Base-by-base conservation (phyloP, 2,797 vertebrate genomes). In the Oophaga sylvatica region DNA sequence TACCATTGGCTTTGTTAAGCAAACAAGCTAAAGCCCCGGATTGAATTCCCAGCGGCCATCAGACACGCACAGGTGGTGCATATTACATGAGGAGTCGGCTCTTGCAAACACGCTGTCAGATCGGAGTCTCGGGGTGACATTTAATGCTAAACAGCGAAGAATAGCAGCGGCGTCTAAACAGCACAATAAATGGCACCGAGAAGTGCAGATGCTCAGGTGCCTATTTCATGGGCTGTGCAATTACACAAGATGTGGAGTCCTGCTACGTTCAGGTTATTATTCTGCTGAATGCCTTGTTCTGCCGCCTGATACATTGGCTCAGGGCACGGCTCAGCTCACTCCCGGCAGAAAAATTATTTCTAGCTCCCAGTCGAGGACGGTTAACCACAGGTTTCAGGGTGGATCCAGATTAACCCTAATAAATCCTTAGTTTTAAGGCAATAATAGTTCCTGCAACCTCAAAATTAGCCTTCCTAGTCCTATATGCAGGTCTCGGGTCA, bases 51-150 rank as follows among this genome's bases (percentile, higher is more conserved):
- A 80, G 22, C 56, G 88, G 88, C 84, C 73, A 86, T 83, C 84
- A 89, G 88, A 86, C 88, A 89, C 80, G 84, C 88, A 89, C 88
- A 89, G 88, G 88, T 87, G 84, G 88, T 89, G 88, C 88, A 89
- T 89, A 89, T 89, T 89, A 89, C 88, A 89, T 89, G 88, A 89
- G 84, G 73, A 89, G 84, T 86, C 88, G 26, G 71, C 84, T 86
- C 84, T 45, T 53, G 84, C 80, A 89, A 89, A 89, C 84, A 88
- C 77, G 41, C 88, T 73, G 84, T 80, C 84, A 83, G 80, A 79
- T 83, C 67, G 63, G 71, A 83, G 80, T 83, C 88, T 89, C 80
- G 12, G 84, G 88, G 84, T 87, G 88, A 89, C 88, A 89, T 83
- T 89, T 83, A 89, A 80, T 83, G 80, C 84, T 82, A 86, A 89